A percentile compares a stretch with the other conserved stretches of the same genome.
Conservation (phyloP, 2,888 invertebrate genomes). For the Octonoba sinensis region DNA sequence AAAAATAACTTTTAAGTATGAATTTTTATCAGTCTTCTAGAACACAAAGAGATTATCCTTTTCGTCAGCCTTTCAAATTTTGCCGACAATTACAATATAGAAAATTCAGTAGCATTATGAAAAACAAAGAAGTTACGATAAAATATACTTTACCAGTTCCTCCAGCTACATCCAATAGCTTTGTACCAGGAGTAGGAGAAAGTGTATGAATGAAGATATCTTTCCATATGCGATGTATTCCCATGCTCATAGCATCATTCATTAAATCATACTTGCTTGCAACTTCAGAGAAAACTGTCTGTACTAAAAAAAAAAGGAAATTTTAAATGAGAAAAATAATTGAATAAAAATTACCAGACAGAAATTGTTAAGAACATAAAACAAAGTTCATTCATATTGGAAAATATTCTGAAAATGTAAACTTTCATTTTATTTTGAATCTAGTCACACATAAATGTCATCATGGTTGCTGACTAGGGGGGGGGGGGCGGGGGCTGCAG, state of each 20-base stretch:
- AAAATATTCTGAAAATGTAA: background rate
- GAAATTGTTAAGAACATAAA: background rate
- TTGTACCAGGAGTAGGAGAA: conserved; percentile 81
- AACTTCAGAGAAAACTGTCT: conserved; percentile 93
- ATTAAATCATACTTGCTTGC: conserved; percentile 94
- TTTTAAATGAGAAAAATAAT: background rate
- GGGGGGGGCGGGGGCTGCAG: too few species aligned
- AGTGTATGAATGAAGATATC: conserved; percentile 88
- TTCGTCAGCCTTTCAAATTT: too few species aligned
- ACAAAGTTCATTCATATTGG: background rate
- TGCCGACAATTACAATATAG: too few species aligned
- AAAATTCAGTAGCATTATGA: too few species aligned
- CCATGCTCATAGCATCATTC: conserved; percentile 98
- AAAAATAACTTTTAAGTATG: too few species aligned
- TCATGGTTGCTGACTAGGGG: too few species aligned
- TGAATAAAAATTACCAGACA: background rate
- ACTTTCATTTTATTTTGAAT: background rate
- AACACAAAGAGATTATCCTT: too few species aligned
- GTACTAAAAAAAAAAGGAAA: conserved; percentile 76
- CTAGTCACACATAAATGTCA: too few species aligned
- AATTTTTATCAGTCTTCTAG: too few species aligned
- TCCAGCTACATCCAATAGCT: conserved; percentile 95
- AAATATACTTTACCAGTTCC: conserved; percentile 81
- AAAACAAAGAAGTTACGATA: too few species aligned
- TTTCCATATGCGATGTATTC: conserved; percentile 97